Base-by-base conservation (phyloP, 1,140 invertebrate species). In the Steinernema feltiae region DNA sequence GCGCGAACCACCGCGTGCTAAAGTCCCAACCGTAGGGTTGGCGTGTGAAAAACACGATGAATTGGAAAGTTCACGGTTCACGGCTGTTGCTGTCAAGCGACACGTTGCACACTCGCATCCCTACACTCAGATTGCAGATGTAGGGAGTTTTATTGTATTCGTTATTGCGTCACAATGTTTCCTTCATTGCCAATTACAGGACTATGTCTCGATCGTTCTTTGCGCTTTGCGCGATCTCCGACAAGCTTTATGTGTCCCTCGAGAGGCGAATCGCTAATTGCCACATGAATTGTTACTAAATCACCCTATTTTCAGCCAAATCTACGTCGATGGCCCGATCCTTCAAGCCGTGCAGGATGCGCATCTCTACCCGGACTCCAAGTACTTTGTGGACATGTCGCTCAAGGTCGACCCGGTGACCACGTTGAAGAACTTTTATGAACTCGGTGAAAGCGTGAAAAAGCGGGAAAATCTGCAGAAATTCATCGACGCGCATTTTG, bases 301-400 rank as follows among this genome's bases (percentile, higher is more conserved):
- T 3, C 24, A 3, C 2, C 30, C 30, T 31, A 17, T 32, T 87
- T 86, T 30, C 80, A 89, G 89, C 71, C 80, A 85, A 84, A 89
- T 94, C 76, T 94, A 92, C 87, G 94, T 93, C 84, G 87, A 91
- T 77, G 93, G 93, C 18, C 89, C 91, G 30, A 88, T 94, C 21
- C 88, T 95, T 21, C 90, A 92, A 78, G 90, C 90, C 27, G 89
- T 94, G 17, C 93, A 94, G 87, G 90, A 91, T 86, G 90, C 92
- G 0, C 86, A 89, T 29, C 89, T 94, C 30, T 93, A 90, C 86
- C 87, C 88, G 0, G 93, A 95, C 82, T 94, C 93, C 1, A 95
- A 95, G 88, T 92, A 92, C 0, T 94, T 94, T 86, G 93, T 95
- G 18, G 93, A 95, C 84, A 91, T 93, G 90, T 92, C 92, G 82